Percentiles rank a stretch among this genome's conserved stretches.
Conservation (phyloP, 1,140 invertebrate species). For the Steinernema khuongi region DNA sequence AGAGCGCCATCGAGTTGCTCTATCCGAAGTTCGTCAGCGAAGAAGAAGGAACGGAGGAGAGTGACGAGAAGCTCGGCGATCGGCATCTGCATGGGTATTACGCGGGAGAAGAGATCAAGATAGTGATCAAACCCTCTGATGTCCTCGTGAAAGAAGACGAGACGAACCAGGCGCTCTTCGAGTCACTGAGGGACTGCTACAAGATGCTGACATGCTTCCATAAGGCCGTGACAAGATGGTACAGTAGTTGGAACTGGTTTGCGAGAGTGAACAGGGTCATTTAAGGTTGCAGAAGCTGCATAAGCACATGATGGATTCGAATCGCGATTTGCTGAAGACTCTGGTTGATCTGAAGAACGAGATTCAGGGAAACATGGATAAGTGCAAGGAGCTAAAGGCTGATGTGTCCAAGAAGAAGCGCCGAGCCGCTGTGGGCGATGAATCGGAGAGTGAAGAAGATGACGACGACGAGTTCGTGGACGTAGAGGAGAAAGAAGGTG, state of each 20-base stretch:
- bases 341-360: not conserved
- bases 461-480: conserved; percentile 42
- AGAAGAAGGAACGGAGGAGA: conserved; percentile 1
- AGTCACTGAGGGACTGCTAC: not conserved
- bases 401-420: conserved; percentile 11
- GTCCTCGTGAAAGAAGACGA: not conserved
- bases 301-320: conserved; percentile 7
- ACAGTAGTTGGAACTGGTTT: not conserved
- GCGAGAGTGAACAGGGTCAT: not conserved
- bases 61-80: not conserved
- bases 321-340: not conserved
- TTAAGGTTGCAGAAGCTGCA: not conserved
- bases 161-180: not conserved
- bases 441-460: conserved; percentile 28
- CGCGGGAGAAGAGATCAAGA: conserved; percentile 17
- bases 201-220: not conserved
- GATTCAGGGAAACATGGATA: conserved; percentile 28
- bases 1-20: conserved; percentile 37
- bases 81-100: conserved; percentile 31
- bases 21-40: conserved; percentile 31
- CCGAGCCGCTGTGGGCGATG: not conserved
- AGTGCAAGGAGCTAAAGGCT: conserved; percentile 9
- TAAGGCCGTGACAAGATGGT: not conserved
- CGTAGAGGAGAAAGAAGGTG: conserved; percentile 44
- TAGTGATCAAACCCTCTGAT: conserved; percentile 17